Percentiles rank a stretch among this genome's conserved stretches.
Conservation (phyloP, 1,140 invertebrate species). For the Leucophenga varia region DNA sequence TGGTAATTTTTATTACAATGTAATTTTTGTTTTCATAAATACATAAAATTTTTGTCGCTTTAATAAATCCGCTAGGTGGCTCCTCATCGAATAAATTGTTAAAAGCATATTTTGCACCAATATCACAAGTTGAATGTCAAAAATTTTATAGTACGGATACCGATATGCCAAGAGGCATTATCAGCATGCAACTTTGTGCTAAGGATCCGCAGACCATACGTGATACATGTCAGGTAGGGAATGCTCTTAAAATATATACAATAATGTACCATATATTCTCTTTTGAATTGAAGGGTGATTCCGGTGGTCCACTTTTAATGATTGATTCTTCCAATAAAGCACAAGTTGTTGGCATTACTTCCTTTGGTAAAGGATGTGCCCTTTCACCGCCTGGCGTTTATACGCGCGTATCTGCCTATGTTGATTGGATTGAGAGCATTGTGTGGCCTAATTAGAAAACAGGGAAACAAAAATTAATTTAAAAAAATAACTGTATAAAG, state of each 20-base stretch:
- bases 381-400: constrained; percentile 58
- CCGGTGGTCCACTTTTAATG: constrained; percentile 18
- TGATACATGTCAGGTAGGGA: constrained; percentile 20
- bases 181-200: constrained; percentile 20
- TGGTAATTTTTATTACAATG: constrained; percentile 2
- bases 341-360: constrained; percentile 57
- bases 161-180: constrained; percentile 8
- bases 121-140: constrained; percentile 8
- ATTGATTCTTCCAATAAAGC: constrained; percentile 50
- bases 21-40: background rate
- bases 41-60: too few relatives aligned
- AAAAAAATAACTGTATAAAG: too few relatives aligned
- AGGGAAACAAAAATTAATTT: too few relatives aligned
- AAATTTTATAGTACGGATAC: constrained; percentile 1
- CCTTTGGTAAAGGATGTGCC: constrained; percentile 52
- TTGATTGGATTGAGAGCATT: constrained; percentile 62
- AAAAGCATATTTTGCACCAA: constrained; percentile 6
- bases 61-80: too few relatives aligned
- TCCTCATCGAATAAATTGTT: constrained; percentile 4
- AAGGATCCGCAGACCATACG: constrained; percentile 6
- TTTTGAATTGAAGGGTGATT: constrained; percentile 17
- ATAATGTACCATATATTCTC: background rate
- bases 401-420: constrained; percentile 58
- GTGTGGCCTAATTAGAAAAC: too few relatives aligned
- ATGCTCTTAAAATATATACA: background rate